Base-by-base conservation (phyloP, 1,140 invertebrate species). In the Aphaenogaster rudis region DNA sequence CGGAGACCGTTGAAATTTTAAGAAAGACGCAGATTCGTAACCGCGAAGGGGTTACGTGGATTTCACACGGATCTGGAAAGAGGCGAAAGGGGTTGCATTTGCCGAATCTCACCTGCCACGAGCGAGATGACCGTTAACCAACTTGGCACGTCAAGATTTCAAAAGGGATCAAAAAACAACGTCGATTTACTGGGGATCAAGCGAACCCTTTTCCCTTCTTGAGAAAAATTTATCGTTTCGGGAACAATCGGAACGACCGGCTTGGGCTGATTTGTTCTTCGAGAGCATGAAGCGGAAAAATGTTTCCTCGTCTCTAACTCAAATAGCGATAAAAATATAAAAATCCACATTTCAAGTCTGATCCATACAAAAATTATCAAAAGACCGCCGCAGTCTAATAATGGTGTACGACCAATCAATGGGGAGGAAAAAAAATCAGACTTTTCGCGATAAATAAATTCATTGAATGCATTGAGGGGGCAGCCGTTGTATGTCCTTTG, bases 21-120 rank as follows among this genome's bases (percentile, higher is more conserved):
- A 33, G 17, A 63, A 59, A 48, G 39, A 28, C 21, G 7, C 11
- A 36, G 36, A 86, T 54, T 15, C 21, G 48, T 50, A 28, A 2
- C 45, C 7, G 21, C 54, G 81, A 91, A 90, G 86, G 86, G 90
- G 88, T 86, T 88, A 80, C n/a, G 36, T 8, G 50, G 9, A 36
- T 91, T 90, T 91, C 89, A 88, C 90, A 91, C 90, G 90, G 87
- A 87, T 87, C 63, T 61, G 87, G 87, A 86, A 91, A 91, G 28
- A 45, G n/a, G 7, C 11, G 72, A 90, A 74, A 86, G 39, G 74
- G 80, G 36, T 86, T 69, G 39, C n/a, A 78, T 54, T 36, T 50
- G 17, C 42, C 33, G 21, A 42, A 76, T 74, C 71, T 86, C 82
- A 90, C 88, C 88, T 91, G 89, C 79, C 61, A 1, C 42, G 13